Base-by-base conservation (phyloP, 2,797 vertebrate species). In the Masticophis lateralis region DNA sequence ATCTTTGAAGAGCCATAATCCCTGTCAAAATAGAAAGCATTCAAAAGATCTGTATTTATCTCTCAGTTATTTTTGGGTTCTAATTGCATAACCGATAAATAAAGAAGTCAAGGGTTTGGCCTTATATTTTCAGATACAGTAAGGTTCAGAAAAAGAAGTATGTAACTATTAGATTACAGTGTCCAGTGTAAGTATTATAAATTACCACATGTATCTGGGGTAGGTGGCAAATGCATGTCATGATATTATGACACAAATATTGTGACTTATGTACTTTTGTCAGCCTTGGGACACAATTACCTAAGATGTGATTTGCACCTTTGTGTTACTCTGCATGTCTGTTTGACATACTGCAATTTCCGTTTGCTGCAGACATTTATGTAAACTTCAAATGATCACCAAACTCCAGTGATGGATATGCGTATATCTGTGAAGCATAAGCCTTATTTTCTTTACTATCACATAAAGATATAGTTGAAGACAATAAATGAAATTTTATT, bases 1-100 rank as follows among this genome's bases (percentile, higher is more conserved):
- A 88, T 90, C 74, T 87, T 32, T 93, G n/a, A 86, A 69, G 37
- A 91, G 28, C 11, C 56, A 91, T 87, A 92, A 88, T 92, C 91
- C 92, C 61, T 86, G 91, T n/a, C 66, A 94, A 93, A 95, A 90
- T 14, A 79, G 3, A 5, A 89, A 91, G 28, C n/a, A 86, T 88
- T 60, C 27, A 59, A 37, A 90, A 91, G n/a, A 37, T 90, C 92
- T 69, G 12, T 83, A 92, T 93, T 92, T 91, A 79, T 93, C 28
- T 32, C 37, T 79, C 88, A 66, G 55, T 57, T 89, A 87, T 92
- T 89, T 91, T 43, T 91, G 11, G 37, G 12, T 14, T 32, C 59
- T 47, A 18, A 28, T 28, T 66, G 89, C 91, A 92, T 60, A 92
- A 94, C 90, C 18, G 43, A 92, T 37, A 16, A 91, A 0, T 11